Conservation (phyloP, 2,113 vertebrate species). For the Phalacrocorax brasilianus region DNA sequence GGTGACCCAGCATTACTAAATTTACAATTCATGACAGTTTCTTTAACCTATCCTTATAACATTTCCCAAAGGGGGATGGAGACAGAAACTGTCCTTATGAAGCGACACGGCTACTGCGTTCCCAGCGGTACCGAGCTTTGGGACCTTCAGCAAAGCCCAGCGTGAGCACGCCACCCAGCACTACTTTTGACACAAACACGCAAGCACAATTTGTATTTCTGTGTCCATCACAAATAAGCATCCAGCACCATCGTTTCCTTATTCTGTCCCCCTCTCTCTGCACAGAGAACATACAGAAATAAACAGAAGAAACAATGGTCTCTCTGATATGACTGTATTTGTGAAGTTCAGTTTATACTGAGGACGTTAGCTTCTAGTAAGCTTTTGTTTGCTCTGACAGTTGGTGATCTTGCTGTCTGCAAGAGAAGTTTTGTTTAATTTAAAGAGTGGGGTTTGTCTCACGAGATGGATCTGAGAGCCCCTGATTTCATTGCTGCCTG, state of each 20-base stretch:
- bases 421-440: neutral
- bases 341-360: neutral
- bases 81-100: neutral
- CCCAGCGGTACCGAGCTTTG: accelerated
- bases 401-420: neutral
- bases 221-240: neutral
- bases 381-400: neutral
- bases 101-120: neutral
- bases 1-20: neutral
- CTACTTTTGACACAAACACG: neutral
- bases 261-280: neutral
- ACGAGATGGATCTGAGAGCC: neutral
- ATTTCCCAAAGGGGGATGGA: neutral
- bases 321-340: neutral
- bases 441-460: neutral
- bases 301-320: neutral
- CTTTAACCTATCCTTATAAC: neutral
- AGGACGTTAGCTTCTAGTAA: neutral
- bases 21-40: neutral
- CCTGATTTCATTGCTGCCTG: neutral
- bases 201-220: neutral
- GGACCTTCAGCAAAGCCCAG: neutral
- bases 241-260: neutral
- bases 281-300: neutral
- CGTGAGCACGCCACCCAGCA: neutral